phyloP scores from a whole-genome alignment of 2,888 invertebrate species.

The Didymodactylos carnosus region DNA sequence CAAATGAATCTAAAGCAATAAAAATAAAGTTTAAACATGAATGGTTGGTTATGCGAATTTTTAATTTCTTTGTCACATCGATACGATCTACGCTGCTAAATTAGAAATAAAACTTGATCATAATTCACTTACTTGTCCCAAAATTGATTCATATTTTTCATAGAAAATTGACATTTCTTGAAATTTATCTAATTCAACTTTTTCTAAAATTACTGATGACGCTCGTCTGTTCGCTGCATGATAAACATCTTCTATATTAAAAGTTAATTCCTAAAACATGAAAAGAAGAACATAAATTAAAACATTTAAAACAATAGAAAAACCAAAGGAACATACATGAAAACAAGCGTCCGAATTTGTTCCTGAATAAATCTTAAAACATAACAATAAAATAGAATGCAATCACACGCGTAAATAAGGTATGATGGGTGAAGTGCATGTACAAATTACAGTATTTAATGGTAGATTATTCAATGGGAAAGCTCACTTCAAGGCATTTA shows the following conservation, averaged over 20 bases:
- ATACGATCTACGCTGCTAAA: no score
- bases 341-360: background rate
- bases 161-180: background rate
- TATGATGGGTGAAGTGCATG: no score
- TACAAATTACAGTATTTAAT: no score
- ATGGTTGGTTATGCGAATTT: no score
- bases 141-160: background rate
- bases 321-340: no score
- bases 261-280: background rate
- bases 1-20: conserved; percentile 36
- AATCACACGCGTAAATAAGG: no score
- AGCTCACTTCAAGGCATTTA: no score
- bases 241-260: background rate
- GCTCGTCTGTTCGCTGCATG: background rate
- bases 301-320: no score
- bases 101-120: background rate
- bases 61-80: no score
- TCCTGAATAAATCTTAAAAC: background rate
- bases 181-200: background rate
- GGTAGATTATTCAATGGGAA: no score
- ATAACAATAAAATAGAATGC: background rate
- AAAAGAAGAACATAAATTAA: background rate
- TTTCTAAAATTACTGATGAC: background rate
- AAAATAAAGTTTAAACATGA: background rate
- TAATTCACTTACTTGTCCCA: background rate